Conservation (phyloP, 2,888 invertebrate species). For the Fabriciana adippe region DNA sequence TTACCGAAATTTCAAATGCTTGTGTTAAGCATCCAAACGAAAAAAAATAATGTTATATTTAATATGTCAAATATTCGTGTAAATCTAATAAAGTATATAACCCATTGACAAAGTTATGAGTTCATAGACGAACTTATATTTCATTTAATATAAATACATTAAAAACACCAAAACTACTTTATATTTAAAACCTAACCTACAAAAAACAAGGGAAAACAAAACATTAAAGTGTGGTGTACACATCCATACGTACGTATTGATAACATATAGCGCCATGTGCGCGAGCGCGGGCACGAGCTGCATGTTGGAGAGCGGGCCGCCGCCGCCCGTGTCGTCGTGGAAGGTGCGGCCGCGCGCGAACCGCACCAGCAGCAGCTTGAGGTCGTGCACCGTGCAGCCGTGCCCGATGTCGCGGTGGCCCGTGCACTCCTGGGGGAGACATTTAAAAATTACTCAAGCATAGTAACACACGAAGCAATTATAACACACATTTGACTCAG, state of each 20-base stretch:
- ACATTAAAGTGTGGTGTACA: neutral
- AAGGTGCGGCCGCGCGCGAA: slow-evolving; percentile 97
- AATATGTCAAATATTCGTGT: too few relatives aligned
- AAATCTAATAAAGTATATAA: too few relatives aligned
- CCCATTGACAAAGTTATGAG: too few relatives aligned
- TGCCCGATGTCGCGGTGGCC: slow-evolving; percentile 90
- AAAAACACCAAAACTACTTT: too few relatives aligned
- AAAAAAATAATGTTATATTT: too few relatives aligned
- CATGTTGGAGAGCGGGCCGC: slow-evolving; percentile 98
- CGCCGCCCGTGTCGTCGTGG: slow-evolving; percentile 98
- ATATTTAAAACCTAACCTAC: too few relatives aligned
- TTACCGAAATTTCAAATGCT: neutral
- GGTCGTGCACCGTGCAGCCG: slow-evolving; percentile 93
- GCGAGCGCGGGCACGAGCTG: slow-evolving; percentile 96
- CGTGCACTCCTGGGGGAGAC: slow-evolving; percentile 84
- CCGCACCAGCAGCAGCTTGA: slow-evolving; percentile 92
- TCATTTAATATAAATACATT: too few relatives aligned
- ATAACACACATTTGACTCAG: too few relatives aligned
- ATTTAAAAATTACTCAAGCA: neutral
- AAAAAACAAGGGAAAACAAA: neutral
- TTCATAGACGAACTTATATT: too few relatives aligned
- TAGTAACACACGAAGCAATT: neutral
- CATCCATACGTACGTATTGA: slow-evolving; percentile 87
- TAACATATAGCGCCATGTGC: slow-evolving; percentile 96
- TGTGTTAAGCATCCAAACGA: neutral